Conservation (phyloP, 2,888 invertebrate species). For the Strigamia crassipes region DNA sequence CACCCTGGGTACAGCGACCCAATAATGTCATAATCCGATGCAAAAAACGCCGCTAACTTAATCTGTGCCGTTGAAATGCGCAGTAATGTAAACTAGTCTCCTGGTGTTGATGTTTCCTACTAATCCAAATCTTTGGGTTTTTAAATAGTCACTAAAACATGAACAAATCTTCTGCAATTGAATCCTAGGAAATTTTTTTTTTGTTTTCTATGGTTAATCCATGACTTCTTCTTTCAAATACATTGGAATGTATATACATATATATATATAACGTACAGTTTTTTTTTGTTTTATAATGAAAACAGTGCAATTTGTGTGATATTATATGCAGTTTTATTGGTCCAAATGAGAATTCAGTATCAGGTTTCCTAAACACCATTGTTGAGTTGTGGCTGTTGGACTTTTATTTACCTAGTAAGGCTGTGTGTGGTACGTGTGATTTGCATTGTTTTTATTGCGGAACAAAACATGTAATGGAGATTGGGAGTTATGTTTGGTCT, state of each 20-base stretch:
- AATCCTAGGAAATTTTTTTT: no score
- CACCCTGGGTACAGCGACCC: no score
- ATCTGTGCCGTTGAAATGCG: no score
- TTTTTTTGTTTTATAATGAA: neutral
- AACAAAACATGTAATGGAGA: neutral
- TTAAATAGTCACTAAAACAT: no score
- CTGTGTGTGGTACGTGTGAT: neutral
- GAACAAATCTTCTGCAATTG: no score
- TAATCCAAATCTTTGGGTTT: no score
- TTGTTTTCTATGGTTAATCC: no score
- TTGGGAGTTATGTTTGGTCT: neutral
- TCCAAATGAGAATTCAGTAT: neutral
- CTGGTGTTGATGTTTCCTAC: no score
- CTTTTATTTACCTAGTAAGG: neutral
- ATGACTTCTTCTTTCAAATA: neutral
- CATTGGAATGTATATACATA: neutral
- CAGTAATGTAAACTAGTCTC: no score
- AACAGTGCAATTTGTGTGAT: neutral
- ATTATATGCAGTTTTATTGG: neutral
- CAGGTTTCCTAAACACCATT: neutral
- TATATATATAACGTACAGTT: no score
- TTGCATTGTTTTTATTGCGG: neutral
- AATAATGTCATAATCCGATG: no score
- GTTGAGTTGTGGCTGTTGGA: neutral
- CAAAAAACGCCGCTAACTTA: no score